These are phyloP conservation scores for Pygoscelis antarcticus DNA, from an alignment of 2,113 vertebrate species.

Conservation along the genomic window DNA sequence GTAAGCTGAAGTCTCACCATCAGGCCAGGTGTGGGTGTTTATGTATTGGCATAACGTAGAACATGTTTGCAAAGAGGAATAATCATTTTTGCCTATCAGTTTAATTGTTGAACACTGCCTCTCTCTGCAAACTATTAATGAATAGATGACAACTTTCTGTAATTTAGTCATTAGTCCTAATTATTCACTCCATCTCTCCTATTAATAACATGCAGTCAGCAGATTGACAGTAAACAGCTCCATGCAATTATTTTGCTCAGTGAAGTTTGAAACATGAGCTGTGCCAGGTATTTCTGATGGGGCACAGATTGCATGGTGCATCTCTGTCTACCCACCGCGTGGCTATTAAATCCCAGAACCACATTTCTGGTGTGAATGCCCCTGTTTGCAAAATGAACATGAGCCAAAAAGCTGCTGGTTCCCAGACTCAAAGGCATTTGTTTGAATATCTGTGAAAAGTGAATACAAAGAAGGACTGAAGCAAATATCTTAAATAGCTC, in stretches of 20 bases:
- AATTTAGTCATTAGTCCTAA: conserved; percentile 54
- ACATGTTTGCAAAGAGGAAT: conserved; percentile 2
- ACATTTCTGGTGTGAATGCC: conserved; percentile 9
- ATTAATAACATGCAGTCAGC: conserved; percentile 39
- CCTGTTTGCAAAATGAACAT: not conserved
- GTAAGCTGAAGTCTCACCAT: not conserved
- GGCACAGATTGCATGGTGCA: not conserved
- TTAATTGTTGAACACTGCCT: not conserved
- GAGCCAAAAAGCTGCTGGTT: conserved; percentile 51
- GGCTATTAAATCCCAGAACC: not conserved
- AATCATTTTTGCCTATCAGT: not conserved
- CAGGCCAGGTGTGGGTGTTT: not conserved
- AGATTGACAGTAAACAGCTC: conserved; percentile 45
- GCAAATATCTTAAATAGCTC: not conserved
- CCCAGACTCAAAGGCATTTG: conserved; percentile 49
- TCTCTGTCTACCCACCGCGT: not conserved
- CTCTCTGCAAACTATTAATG: conserved; percentile 8
- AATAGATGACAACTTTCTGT: conserved; percentile 41
- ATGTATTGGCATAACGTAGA: not conserved
- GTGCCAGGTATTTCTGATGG: conserved; percentile 31
- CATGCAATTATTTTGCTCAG: conserved; percentile 26
- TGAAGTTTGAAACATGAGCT: not conserved
- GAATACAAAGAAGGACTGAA: conserved; percentile 30
- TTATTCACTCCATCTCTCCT: conserved; percentile 51
- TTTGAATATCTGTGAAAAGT: conserved; percentile 27